Conservation (phyloP, 2,888 invertebrate species). For the Aspidapion aeneum region DNA sequence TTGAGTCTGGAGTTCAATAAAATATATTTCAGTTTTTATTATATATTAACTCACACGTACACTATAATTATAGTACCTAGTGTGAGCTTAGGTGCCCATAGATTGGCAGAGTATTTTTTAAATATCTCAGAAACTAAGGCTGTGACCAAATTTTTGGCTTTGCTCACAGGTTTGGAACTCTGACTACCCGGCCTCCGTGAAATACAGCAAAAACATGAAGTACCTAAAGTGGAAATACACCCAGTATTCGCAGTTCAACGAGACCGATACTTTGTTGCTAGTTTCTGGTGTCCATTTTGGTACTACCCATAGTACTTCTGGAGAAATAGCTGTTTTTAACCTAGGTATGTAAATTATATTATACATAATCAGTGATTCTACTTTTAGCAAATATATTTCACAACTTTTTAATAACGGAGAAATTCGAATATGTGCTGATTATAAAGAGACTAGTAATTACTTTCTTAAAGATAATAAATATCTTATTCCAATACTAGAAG, state of each 20-base stretch:
- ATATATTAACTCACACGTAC: no score
- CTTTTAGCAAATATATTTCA: no score
- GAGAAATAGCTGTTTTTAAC: conserved; percentile 85
- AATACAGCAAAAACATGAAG: conserved; percentile 74
- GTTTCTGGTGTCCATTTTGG: conserved; percentile 85
- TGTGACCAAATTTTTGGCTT: conserved; percentile 11
- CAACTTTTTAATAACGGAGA: no score
- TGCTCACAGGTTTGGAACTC: conserved; percentile 68
- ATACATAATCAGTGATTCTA: no score
- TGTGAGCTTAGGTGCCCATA: no score
- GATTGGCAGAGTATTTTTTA: no score
- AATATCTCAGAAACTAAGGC: no score
- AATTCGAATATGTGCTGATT: no score
- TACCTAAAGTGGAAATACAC: conserved; percentile 82
- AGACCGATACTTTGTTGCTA: conserved; percentile 71
- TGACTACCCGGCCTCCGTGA: conserved; percentile 64
- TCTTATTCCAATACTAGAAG: no score
- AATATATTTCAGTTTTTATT: no score
- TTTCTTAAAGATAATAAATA: conserved; percentile 1
- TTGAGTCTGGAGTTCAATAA: no score
- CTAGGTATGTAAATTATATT: conserved; percentile 49
- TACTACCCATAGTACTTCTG: conserved; percentile 70
- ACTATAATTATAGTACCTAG: no score
- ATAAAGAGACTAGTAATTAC: conserved; percentile 5
- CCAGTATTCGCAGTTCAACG: conserved; percentile 83